Conservation (phyloP, 2,888 invertebrate species). For the Mantis religiosa region DNA sequence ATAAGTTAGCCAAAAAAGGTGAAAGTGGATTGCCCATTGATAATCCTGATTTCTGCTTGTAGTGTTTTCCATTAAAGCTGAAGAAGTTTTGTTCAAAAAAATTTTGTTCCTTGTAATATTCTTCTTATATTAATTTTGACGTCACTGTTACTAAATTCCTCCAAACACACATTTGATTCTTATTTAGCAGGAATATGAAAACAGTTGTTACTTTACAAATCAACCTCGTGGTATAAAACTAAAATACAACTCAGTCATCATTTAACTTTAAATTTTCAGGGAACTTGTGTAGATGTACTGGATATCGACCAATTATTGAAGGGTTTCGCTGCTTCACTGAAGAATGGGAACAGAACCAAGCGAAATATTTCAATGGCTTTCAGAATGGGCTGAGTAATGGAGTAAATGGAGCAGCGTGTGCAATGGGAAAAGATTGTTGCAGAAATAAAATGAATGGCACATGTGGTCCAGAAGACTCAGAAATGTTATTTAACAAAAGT, state of each 20-base stretch:
- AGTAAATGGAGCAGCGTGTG: conserved; percentile 45
- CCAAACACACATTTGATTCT: too few species aligned
- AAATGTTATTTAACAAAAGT: conserved; percentile 53
- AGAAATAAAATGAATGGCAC: conserved; percentile 41
- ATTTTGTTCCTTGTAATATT: too few species aligned
- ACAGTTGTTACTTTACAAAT: too few species aligned
- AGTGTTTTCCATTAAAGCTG: too few species aligned
- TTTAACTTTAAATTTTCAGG: conserved; percentile 41
- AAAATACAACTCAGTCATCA: neutral
- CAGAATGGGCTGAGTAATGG: conserved; percentile 6
- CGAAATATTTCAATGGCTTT: conserved; percentile 10
- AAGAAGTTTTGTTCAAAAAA: too few species aligned
- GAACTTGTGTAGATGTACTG: conserved; percentile 88
- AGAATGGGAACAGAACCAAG: conserved; percentile 59
- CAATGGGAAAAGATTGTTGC: conserved; percentile 67
- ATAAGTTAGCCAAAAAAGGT: too few species aligned
- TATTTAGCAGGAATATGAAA: too few species aligned
- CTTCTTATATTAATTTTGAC: too few species aligned
- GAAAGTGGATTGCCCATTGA: too few species aligned
- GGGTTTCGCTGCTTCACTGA: conserved; percentile 81
- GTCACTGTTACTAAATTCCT: too few species aligned
- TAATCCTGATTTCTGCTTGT: too few species aligned
- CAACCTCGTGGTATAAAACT: neutral
- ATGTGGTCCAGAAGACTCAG: conserved; percentile 30
- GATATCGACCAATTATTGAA: conserved; percentile 89